Evolutionary conservation across 2,113 vertebrate species (phyloP).

Genomic region (Gadus macrocephalus): DNA sequence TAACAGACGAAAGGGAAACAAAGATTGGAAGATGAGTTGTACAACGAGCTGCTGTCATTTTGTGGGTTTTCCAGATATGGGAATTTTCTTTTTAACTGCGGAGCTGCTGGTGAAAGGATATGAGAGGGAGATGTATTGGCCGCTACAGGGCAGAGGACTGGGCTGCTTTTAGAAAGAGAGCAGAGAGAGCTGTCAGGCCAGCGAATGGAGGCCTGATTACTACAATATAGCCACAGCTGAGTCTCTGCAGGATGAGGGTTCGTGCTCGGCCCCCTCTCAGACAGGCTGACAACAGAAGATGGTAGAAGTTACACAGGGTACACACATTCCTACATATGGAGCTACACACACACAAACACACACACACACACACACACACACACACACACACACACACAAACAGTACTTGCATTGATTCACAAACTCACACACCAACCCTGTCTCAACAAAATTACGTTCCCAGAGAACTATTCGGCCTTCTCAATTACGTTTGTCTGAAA

Average conservation of each 20-base stretch:
- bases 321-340: not conserved
- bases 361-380: not conserved
- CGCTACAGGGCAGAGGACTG: slow-evolving; percentile 35
- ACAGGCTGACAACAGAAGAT: not conserved
- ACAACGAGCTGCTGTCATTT: too few relatives aligned
- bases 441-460: too few relatives aligned
- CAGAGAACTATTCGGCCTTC: too few relatives aligned
- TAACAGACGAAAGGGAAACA: too few relatives aligned
- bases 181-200: slow-evolving; percentile 65
- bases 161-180: slow-evolving; percentile 54
- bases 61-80: too few relatives aligned
- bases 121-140: slow-evolving; percentile 65
- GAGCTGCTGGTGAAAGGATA: not conserved
- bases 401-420: too few relatives aligned
- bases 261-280: slow-evolving; percentile 2
- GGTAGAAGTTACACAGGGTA: too few relatives aligned
- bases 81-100: too few relatives aligned
- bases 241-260: slow-evolving; percentile 27
- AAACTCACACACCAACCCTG: too few relatives aligned
- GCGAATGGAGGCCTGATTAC: slow-evolving; percentile 65
- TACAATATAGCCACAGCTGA: slow-evolving; percentile 62
- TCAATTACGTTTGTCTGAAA: too few relatives aligned
- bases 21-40: too few relatives aligned
- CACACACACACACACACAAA: not conserved
- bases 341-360: not conserved